Conservation (phyloP, 2,888 invertebrate genomes). For the Listrodromus nycthemerus region DNA sequence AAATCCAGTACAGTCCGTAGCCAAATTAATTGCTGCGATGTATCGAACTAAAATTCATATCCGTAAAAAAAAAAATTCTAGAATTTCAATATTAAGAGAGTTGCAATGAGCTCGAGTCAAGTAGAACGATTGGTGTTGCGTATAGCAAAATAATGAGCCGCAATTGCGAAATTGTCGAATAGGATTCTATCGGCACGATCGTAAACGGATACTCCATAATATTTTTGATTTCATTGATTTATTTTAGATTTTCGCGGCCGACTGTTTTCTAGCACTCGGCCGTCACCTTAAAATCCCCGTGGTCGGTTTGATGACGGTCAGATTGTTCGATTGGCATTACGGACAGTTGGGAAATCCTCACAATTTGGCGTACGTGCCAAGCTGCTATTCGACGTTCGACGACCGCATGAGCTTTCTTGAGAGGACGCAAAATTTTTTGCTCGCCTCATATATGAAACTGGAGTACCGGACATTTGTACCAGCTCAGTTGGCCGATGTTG, state of each 20-base stretch:
- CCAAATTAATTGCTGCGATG: no score
- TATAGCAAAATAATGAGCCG: no score
- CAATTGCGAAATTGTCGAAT: no score
- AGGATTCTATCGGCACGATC: no score
- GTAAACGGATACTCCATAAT: not conserved
- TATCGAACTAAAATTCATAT: no score
- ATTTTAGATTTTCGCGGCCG: slow-evolving; percentile 71
- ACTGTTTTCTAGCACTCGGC: slow-evolving; percentile 77
- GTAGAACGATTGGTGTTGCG: no score
- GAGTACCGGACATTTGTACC: slow-evolving; percentile 57
- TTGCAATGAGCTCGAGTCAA: no score
- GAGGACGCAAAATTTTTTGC: slow-evolving; percentile 72
- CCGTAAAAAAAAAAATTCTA: no score
- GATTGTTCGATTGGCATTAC: slow-evolving; percentile 74
- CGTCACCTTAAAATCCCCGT: slow-evolving; percentile 74
- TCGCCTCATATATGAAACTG: not conserved
- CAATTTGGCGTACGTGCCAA: slow-evolving; percentile 71
- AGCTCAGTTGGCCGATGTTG: slow-evolving; percentile 67
- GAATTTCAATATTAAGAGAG: no score
- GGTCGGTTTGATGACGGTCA: slow-evolving; percentile 69
- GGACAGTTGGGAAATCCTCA: slow-evolving; percentile 72
- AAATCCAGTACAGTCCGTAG: no score
- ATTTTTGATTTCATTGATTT: slow-evolving; percentile 1
- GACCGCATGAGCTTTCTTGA: slow-evolving; percentile 74
- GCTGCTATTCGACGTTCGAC: slow-evolving; percentile 57